These are phyloP conservation scores for Bothrops jararaca DNA, from an alignment of 2,113 vertebrate species.

Conservation along the genomic window DNA sequence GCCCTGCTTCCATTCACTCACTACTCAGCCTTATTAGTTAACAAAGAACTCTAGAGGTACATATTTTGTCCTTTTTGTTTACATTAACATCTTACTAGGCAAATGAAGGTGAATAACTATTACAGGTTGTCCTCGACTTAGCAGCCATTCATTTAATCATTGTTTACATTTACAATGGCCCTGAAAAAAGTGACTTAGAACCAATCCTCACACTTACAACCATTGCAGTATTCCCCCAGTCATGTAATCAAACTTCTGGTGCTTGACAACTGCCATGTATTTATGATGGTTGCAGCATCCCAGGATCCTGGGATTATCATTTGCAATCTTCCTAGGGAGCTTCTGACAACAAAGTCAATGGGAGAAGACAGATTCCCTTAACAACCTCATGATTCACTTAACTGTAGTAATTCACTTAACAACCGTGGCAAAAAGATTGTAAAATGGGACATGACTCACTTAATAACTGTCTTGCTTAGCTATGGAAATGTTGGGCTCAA, in stretches of 20 bases:
- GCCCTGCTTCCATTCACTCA: background rate
- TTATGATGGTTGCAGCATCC: background rate
- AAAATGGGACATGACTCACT: background rate
- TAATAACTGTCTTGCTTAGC: background rate
- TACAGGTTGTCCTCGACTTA: background rate
- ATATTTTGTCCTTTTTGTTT: background rate
- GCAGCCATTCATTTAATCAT: background rate
- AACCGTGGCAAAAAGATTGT: background rate
- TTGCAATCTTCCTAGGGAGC: background rate
- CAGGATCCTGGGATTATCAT: background rate
- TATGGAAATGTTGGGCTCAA: background rate
- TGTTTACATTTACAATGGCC: background rate
- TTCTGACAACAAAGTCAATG: background rate
- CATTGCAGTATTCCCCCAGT: background rate
- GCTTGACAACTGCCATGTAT: background rate
- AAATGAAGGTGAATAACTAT: background rate
- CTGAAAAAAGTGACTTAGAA: background rate
- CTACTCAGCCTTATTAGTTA: background rate
- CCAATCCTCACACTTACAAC: background rate
- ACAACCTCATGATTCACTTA: background rate
- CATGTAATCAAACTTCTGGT: background rate
- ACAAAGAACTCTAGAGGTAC: background rate
- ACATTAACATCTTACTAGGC: background rate
- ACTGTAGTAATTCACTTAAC: background rate
- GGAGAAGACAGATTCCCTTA: background rate